phyloP scores from a whole-genome alignment of 2,113 vertebrate species.

The Nasalis larvatus region DNA sequence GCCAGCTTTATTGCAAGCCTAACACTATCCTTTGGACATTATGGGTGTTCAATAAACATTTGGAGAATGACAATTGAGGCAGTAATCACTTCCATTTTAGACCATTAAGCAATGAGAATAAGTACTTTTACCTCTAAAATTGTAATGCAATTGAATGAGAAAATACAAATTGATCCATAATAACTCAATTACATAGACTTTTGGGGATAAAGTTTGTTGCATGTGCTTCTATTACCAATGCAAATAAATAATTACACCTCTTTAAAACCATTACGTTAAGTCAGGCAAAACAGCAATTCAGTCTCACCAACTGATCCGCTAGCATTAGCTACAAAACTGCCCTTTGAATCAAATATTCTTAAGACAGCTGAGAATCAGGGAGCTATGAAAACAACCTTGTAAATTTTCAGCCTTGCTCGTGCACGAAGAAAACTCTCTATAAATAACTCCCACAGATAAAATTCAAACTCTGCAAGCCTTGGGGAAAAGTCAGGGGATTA shows the following conservation, averaged over 20 bases:
- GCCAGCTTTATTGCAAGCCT: background rate
- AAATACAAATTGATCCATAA: constrained; percentile 16
- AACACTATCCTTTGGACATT: background rate
- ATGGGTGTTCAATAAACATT: background rate
- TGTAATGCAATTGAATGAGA: constrained; percentile 9
- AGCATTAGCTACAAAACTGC: background rate
- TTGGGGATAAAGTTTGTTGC: background rate
- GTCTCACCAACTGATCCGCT: background rate
- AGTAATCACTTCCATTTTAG: background rate
- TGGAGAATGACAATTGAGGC: background rate
- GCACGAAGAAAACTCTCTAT: background rate
- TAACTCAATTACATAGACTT: background rate
- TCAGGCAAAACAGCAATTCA: background rate
- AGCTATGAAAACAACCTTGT: constrained; percentile 18
- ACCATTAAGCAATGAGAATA: background rate
- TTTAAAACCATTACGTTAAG: constrained; percentile 40
- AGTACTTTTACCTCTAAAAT: constrained; percentile 9
- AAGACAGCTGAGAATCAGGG: constrained; percentile 25
- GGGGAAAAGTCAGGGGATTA: background rate
- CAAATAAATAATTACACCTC: constrained; percentile 30
- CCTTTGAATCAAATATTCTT: background rate
- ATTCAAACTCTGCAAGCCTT: background rate
- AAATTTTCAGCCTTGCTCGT: constrained; percentile 23
- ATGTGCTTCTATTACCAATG: background rate
- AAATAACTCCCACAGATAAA: background rate